Evolutionary conservation across 2,113 vertebrate species (phyloP), one percentile per base, ranked within the genome.

Genomic region (Pseudois nayaur): DNA sequence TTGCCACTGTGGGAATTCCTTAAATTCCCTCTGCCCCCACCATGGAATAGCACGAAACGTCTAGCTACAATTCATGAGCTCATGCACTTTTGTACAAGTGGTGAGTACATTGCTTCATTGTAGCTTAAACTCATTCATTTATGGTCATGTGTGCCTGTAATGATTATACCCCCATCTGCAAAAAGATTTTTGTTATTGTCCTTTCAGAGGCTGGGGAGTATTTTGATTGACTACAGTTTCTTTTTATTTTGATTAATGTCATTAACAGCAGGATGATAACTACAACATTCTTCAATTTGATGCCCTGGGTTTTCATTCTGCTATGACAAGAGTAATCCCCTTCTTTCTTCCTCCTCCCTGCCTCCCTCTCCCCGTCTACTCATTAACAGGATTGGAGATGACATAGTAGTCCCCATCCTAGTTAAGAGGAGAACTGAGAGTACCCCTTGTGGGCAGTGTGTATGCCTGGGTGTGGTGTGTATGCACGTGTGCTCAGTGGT

Each of bases 1-100:
- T 96, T 98, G 84, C 99, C 98, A 33, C 96, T 99, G 95, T 99
- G 92, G 97, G 74, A 99, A 67, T 97, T 98, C 78, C 99, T 99
- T 83, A 96, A 96, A 74, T 99, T 99, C 45, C 98, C 98, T n/a
- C 87, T 98, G 93, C 97, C 98, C 40, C 97, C 79, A 12, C 15
- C 97, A 14, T 98, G 98, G 96, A 97, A 94, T 43, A 98, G 92
- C 85, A 92, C 97, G 14, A 98, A 98, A 78, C 98, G 97, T 93
- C 98, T 99, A 95, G 98, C 99, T 36, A 87, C 98, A 64, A 98
- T 98, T 96, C 99, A 99, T 0, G 99, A 99, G 95, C 99, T 99
- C 9, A 99, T 99, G 97, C 99, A 99, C 97, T 99, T 99, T 98
- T 99, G 99, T 97, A 99, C 99, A 21, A 98, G 98, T 36, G 99